phyloP scores from a whole-genome alignment of 2,113 vertebrate genomes.

The Psophia crepitans region DNA sequence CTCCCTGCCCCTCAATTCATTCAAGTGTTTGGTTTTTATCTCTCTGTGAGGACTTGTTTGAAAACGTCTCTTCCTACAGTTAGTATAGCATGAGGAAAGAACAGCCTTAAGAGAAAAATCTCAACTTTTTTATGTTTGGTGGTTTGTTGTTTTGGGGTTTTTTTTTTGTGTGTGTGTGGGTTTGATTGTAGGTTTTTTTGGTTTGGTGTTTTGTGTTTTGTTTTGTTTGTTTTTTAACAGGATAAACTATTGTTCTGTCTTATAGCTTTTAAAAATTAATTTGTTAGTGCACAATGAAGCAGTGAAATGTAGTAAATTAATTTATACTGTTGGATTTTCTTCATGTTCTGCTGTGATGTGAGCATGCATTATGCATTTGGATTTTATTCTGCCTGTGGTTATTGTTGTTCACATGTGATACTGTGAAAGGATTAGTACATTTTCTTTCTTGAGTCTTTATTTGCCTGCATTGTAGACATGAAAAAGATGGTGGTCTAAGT shows the following conservation, averaged over 20 bases:
- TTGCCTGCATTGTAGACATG: neutral
- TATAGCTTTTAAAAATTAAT: conserved; percentile 32
- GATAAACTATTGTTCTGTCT: neutral
- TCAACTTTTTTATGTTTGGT: neutral
- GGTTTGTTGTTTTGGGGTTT: neutral
- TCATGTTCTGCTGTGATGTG: neutral
- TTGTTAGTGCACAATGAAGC: conserved; percentile 30
- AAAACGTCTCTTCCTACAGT: neutral
- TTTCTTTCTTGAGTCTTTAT: neutral
- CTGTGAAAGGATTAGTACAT: neutral
- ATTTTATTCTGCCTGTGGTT: conserved; percentile 39
- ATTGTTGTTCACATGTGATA: neutral
- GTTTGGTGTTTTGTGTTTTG: neutral
- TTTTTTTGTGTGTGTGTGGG: no score
- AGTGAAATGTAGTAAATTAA: conserved; percentile 28
- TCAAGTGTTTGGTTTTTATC: neutral
- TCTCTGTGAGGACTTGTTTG: neutral
- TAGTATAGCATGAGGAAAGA: neutral
- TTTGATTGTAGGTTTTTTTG: no score
- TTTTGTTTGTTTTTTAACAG: neutral
- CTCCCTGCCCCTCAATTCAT: neutral
- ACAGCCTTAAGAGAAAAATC: neutral
- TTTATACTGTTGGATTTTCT: conserved; percentile 17
- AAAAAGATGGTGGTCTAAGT: neutral
- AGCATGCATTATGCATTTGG: conserved; percentile 33